Conservation (phyloP, 2,113 vertebrate species). For the Thunnus thynnus region DNA sequence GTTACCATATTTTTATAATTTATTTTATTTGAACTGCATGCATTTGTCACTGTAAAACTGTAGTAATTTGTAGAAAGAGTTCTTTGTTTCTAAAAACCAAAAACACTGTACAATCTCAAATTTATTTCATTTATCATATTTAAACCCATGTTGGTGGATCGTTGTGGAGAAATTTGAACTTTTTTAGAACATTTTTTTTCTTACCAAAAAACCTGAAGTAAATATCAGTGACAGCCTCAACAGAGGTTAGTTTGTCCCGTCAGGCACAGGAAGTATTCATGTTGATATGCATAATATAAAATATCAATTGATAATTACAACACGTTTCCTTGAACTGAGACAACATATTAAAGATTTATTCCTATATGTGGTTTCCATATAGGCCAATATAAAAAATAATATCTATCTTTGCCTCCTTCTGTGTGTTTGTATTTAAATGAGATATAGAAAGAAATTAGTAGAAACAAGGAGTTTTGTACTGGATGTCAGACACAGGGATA, state of each 20-base stretch:
- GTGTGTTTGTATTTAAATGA: neutral
- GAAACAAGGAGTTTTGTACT: neutral
- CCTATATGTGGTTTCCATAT: neutral
- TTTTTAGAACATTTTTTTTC: neutral
- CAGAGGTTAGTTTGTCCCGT: neutral
- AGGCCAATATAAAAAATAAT: neutral
- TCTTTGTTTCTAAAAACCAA: neutral
- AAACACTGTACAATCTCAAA: neutral
- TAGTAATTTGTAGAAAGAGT: neutral
- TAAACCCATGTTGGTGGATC: neutral
- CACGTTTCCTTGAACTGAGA: neutral
- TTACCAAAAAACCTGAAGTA: neutral
- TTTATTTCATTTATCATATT: neutral
- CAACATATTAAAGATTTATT: neutral
- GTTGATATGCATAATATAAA: neutral
- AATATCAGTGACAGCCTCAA: neutral
- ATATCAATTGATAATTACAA: neutral
- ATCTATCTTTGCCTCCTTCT: neutral
- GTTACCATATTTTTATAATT: neutral
- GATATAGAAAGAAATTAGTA: neutral
- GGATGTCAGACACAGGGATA: constrained; percentile 20
- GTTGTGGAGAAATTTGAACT: neutral
- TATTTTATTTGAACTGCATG: neutral
- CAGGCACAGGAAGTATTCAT: neutral
- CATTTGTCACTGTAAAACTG: neutral